Percentiles rank a stretch among this genome's conserved stretches.
These are phyloP conservation scores for Tiaroga cobitis DNA, from an alignment of 2,797 vertebrate species.

Conservation along the genomic window DNA sequence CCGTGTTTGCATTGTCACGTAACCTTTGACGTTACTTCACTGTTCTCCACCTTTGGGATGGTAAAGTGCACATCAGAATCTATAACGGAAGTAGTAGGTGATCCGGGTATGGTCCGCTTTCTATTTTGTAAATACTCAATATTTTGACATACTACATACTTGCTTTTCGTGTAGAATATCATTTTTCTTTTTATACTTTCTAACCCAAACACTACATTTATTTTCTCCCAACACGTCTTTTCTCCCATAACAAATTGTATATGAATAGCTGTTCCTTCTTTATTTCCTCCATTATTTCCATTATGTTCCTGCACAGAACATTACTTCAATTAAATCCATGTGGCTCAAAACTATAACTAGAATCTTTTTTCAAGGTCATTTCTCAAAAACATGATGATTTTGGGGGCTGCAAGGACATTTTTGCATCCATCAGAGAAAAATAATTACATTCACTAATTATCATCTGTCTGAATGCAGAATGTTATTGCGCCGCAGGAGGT, in stretches of 20 bases:
- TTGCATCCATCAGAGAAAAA: constrained; percentile 65
- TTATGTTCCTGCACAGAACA: constrained; percentile 6
- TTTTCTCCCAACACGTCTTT: too few species aligned
- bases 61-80: neutral
- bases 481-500: constrained; percentile 57
- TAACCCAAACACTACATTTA: neutral
- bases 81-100: neutral
- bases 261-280: neutral
- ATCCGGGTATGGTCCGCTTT: neutral
- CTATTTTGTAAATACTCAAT: neutral
- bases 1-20: neutral
- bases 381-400: constrained; percentile 60
- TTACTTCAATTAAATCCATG: constrained; percentile 17
- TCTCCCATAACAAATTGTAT: neutral
- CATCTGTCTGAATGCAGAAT: constrained; percentile 65
- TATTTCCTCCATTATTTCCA: constrained; percentile 14
- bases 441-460: constrained; percentile 64
- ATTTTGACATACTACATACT: neutral
- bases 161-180: neutral
- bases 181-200: neutral
- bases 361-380: constrained; percentile 54
- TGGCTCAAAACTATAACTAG: constrained; percentile 38
- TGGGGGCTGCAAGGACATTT: constrained; percentile 52
- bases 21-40: neutral
- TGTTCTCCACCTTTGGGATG: neutral